phyloP scores from a whole-genome alignment of 2,888 invertebrate species.

The Abrostola tripartita region DNA sequence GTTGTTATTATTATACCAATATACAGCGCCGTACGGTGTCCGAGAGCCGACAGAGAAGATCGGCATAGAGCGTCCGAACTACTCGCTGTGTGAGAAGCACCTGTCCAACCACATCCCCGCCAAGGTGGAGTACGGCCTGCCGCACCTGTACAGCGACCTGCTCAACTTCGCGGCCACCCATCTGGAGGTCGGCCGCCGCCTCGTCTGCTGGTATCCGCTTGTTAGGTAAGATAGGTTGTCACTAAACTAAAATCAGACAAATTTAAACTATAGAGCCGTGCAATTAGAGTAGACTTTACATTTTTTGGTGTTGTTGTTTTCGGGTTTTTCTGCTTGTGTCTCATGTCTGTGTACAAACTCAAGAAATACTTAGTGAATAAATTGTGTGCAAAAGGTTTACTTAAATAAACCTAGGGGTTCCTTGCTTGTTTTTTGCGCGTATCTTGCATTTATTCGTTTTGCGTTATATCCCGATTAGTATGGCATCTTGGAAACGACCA shows the following conservation, averaged over 20 bases:
- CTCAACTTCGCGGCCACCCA: slow-evolving; percentile 94
- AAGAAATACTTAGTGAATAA: no score
- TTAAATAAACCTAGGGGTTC: no score
- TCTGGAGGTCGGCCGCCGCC: slow-evolving; percentile 92
- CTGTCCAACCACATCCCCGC: slow-evolving; percentile 92
- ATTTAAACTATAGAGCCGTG: not conserved
- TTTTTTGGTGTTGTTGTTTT: no score
- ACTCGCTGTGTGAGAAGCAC: slow-evolving; percentile 90
- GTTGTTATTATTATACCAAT: no score
- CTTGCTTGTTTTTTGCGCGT: no score
- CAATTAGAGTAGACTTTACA: no score
- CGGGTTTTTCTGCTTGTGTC: no score
- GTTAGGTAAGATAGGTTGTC: slow-evolving; percentile 89
- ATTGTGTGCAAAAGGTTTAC: no score
- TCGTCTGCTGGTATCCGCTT: slow-evolving; percentile 99
- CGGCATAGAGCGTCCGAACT: slow-evolving; percentile 90
- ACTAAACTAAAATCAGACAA: not conserved
- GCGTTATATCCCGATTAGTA: no score
- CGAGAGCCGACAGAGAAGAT: slow-evolving; percentile 97
- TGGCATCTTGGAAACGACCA: no score
- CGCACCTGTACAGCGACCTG: slow-evolving; percentile 95
- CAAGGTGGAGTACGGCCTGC: slow-evolving; percentile 95
- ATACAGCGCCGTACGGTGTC: slow-evolving; percentile 99
- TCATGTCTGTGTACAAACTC: no score
- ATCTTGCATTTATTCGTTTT: no score